phyloP scores from a whole-genome alignment of 2,797 vertebrate species.

The Alca torda region DNA sequence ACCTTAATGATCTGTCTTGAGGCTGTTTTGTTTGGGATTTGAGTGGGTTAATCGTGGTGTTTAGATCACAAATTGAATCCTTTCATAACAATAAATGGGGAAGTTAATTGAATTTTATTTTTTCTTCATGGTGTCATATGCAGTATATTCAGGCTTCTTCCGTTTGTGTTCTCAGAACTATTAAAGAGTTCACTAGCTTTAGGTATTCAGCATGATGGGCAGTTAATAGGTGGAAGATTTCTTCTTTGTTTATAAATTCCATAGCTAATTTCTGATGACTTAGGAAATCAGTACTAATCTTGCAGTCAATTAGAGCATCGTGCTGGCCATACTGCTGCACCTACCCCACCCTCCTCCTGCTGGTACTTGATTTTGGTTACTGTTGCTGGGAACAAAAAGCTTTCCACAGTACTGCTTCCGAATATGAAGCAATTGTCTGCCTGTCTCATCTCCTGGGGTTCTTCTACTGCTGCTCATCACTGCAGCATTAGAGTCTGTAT shows the following conservation, averaged over 20 bases:
- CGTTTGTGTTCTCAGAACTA: background rate
- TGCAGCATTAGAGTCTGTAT: background rate
- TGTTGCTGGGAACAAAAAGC: background rate
- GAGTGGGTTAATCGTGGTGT: conserved; percentile 5
- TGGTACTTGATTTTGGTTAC: background rate
- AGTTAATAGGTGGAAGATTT: conserved; percentile 11
- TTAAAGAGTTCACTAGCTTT: background rate
- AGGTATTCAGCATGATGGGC: background rate
- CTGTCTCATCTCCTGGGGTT: background rate
- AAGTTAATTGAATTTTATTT: conserved; percentile 57
- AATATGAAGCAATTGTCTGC: background rate
- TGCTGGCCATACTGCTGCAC: background rate
- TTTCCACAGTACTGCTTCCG: background rate
- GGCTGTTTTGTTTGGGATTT: conserved; percentile 41
- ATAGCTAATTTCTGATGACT: background rate
- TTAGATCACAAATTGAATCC: conserved; percentile 23
- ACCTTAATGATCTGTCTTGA: conserved; percentile 27
- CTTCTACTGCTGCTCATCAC: background rate
- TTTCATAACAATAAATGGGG: background rate
- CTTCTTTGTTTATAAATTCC: conserved; percentile 24
- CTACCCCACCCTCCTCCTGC: background rate
- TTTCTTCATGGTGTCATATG: background rate
- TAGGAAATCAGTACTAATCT: background rate
- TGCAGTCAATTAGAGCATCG: background rate
- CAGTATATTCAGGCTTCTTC: background rate